Conservation (phyloP, 1,140 invertebrate genomes). For the Drosophila tristis region DNA sequence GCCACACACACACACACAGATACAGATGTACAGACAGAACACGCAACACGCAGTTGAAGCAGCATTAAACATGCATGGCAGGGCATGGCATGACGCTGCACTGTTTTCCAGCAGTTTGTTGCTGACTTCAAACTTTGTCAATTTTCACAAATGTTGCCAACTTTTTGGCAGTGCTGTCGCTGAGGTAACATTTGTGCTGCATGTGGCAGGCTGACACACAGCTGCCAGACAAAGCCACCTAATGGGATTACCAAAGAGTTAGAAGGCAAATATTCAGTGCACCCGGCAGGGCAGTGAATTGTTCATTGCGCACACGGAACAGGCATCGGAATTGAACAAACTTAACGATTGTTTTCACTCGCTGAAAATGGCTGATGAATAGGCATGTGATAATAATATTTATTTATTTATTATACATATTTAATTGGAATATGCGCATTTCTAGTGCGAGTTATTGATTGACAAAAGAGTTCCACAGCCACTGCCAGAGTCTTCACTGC, state of each 20-base stretch:
- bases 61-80: constrained; percentile 53
- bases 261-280: not conserved
- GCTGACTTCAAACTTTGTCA: constrained; percentile 58
- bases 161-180: constrained; percentile 56
- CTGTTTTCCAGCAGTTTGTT: constrained; percentile 57
- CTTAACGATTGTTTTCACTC: too few species aligned
- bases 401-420: too few species aligned
- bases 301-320: constrained; percentile 28
- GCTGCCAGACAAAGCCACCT: constrained; percentile 4
- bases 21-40: not conserved
- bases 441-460: too few species aligned
- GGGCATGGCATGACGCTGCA: constrained; percentile 15
- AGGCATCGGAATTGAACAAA: not conserved
- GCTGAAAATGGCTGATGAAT: too few species aligned
- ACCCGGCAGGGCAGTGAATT: not conserved
- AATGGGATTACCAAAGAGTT: constrained; percentile 32
- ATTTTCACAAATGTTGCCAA: constrained; percentile 56
- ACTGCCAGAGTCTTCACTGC: too few species aligned
- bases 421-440: too few species aligned
- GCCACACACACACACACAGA: constrained; percentile 4
- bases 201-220: constrained; percentile 35
- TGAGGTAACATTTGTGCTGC: constrained; percentile 30
- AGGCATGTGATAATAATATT: too few species aligned
- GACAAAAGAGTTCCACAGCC: too few species aligned
- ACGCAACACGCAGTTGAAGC: not conserved